Base-by-base conservation (phyloP, 2,888 invertebrate genomes). In the Rhodophaea formosa region DNA sequence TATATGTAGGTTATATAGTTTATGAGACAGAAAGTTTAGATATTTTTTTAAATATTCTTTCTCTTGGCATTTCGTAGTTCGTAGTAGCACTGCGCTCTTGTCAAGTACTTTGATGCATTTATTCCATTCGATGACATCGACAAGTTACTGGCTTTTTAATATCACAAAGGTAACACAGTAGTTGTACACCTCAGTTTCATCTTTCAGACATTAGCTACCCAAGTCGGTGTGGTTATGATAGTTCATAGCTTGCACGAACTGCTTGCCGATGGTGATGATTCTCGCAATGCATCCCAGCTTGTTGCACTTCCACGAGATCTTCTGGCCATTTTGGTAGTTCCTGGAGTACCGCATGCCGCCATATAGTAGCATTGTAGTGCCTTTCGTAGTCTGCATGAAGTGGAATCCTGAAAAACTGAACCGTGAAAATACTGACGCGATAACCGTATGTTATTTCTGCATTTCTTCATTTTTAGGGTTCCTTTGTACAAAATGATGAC, bases 301-400 rank as follows among this genome's bases (percentile, higher is more conserved):
- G 63, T 78, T 83, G 60, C 86, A 86, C 53, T 74, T 79, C 80
- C 85, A 85, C 0, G 85, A 83, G 14, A 82, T 72, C 39, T 66
- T 74, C 1, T 63, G 59, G 1, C 78, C 79, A 17, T 83, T 85
- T 56, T 82, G 81, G 52, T 86, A 84, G 62, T 84, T 84, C 59
- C 62, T 80, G 2, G 80, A 80, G 60, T 69, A 84, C 2, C 72
- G 71, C n/a, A 64, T 49, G 0, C 80, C 81, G 2, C 70, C 59
- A 59, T 64, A 75, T 12, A 76, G 8, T 1, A 84, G 64, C 60
- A 80, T 77, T 14, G 70, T 79, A 0, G 74, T 76, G 3, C 79
- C 78, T 66, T 78, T 79, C n/a, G 57, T 29, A 8, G 78, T 75
- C 29, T 53, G 60, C 54, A 76, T 53, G 62, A 76, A 79, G 29